Evolutionary conservation across 2,113 vertebrate genomes (phyloP).

Genomic region (Scortum barcoo): DNA sequence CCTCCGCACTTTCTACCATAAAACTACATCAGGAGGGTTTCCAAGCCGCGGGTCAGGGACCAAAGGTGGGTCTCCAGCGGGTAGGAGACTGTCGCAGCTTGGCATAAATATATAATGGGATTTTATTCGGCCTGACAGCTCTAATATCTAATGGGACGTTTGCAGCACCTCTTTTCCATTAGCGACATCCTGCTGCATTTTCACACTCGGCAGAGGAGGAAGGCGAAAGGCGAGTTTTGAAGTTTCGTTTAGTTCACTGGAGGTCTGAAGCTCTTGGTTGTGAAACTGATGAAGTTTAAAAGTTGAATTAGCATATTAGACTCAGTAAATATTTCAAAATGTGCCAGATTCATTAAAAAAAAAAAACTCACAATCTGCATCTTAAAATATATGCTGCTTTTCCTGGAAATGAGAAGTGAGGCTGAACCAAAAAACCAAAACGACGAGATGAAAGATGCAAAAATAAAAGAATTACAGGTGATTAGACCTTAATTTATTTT

Average conservation of each 20-base stretch:
- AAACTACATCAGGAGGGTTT: slow-evolving; percentile 1
- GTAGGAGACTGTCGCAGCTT: not conserved
- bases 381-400: too few species aligned
- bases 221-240: not conserved
- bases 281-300: not conserved
- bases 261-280: not conserved
- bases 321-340: not conserved
- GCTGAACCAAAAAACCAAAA: not conserved
- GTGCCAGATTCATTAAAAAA: not conserved
- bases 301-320: not conserved
- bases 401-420: not conserved
- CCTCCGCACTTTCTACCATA: not conserved
- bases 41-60: slow-evolving; percentile 4
- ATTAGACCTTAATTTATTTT: not conserved
- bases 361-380: too few species aligned
- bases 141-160: slow-evolving; percentile 16
- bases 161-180: slow-evolving; percentile 48
- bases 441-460: not conserved
- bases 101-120: slow-evolving; percentile 29
- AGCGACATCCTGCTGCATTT: slow-evolving; percentile 32
- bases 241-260: not conserved
- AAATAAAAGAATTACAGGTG: too few species aligned
- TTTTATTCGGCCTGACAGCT: slow-evolving; percentile 46
- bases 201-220: slow-evolving; percentile 52
- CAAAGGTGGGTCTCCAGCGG: slow-evolving; percentile 10